phyloP scores from a whole-genome alignment of 2,797 vertebrate species.

The Psittacula echo region DNA sequence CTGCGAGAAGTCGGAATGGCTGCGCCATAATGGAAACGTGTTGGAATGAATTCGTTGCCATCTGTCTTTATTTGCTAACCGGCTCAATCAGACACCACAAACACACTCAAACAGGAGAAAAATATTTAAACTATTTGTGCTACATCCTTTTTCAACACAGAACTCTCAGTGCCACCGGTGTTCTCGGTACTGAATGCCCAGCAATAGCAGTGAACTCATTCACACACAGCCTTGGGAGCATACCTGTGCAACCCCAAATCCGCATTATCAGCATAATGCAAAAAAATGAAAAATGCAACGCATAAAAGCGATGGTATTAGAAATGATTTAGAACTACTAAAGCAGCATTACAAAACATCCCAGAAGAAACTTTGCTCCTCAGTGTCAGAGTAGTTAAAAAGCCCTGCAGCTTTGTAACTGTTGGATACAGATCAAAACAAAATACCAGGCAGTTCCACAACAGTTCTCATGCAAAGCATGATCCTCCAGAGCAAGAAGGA shows the following conservation, averaged over 20 bases:
- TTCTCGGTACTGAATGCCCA: background rate
- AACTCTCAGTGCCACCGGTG: background rate
- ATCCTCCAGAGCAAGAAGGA: background rate
- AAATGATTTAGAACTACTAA: background rate
- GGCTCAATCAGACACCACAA: slow-evolving; percentile 66
- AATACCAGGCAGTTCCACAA: rapidly evolving
- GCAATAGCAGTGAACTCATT: background rate
- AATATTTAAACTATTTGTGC: slow-evolving; percentile 63
- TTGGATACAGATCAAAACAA: background rate
- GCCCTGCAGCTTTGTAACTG: background rate
- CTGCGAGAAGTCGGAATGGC: background rate
- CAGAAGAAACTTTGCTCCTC: background rate
- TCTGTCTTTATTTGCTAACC: slow-evolving; percentile 70
- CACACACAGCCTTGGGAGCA: background rate
- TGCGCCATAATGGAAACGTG: background rate
- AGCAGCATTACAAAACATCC: background rate
- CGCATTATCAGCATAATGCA: background rate
- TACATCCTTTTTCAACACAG: background rate
- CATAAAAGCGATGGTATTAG: background rate
- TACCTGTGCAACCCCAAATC: background rate
- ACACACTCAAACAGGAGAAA: slow-evolving; percentile 65
- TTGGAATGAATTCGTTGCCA: slow-evolving; percentile 69
- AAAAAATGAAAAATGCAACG: background rate
- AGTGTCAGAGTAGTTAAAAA: background rate
- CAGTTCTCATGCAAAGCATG: background rate